Evolutionary conservation across 2,113 vertebrate genomes (phyloP).

Genomic region (Larimichthys polyactis): DNA sequence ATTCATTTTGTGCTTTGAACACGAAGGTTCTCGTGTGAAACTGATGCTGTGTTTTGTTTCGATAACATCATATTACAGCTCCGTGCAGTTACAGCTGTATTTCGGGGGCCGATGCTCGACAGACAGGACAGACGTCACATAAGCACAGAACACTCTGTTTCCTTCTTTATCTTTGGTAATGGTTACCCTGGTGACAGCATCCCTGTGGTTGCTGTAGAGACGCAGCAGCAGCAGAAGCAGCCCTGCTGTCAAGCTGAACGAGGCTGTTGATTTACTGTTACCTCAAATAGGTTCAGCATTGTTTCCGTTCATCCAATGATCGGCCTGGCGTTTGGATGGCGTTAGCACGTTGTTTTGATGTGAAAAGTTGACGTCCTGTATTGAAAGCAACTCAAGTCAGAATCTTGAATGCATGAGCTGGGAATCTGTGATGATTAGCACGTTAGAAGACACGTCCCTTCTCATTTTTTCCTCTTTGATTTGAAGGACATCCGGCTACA

Average conservation of each 20-base stretch:
- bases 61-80: constrained; percentile 26
- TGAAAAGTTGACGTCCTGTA: not conserved
- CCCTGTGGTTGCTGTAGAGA: constrained; percentile 68
- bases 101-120: not conserved
- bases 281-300: constrained; percentile 52
- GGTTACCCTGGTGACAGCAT: constrained; percentile 75
- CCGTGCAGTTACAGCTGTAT: not conserved
- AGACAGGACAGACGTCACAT: constrained; percentile 29
- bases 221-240: constrained; percentile 56
- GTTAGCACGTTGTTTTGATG: constrained; percentile 13
- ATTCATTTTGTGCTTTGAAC: constrained; percentile 34
- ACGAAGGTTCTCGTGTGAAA: constrained; percentile 19
- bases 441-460: not conserved
- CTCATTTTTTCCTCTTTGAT: constrained; percentile 5
- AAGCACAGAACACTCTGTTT: constrained; percentile 46
- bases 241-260: constrained; percentile 53
- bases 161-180: constrained; percentile 56
- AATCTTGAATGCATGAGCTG: not conserved
- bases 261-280: constrained; percentile 50
- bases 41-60: constrained; percentile 1
- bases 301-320: constrained; percentile 4
- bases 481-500: constrained; percentile 2
- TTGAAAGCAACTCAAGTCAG: not conserved
- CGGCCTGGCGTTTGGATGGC: not conserved
- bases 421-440: not conserved